Percentiles rank a stretch among this genome's conserved stretches.
Evolutionary conservation across 2,797 vertebrate genomes (phyloP).

Genomic region (Malurus leucopterus): DNA sequence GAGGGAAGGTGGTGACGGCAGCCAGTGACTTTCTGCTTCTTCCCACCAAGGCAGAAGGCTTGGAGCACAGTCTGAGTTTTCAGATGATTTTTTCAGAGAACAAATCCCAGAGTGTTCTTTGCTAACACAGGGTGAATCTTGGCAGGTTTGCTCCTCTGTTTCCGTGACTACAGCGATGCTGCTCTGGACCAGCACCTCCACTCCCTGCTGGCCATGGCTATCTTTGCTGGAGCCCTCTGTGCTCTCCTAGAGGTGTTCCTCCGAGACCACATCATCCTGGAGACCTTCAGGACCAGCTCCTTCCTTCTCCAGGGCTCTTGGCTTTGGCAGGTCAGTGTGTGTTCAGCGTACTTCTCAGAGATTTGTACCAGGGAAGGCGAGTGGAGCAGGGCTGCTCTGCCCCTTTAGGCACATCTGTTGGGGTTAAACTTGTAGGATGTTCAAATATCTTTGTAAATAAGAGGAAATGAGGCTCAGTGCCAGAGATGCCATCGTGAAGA

Average conservation of each 20-base stretch:
- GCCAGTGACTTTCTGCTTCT: neutral
- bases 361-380: accelerated
- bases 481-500: neutral
- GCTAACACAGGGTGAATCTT: neutral
- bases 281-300: constrained; percentile 77
- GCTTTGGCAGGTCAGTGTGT: constrained; percentile 87
- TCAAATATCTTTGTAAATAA: neutral
- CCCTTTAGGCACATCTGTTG: accelerated
- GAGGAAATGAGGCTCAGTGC: neutral
- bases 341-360: accelerated
- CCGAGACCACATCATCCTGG: constrained; percentile 79
- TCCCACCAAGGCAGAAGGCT: neutral
- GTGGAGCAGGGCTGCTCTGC: neutral
- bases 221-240: constrained; percentile 78
- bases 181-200: constrained; percentile 86
- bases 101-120: neutral
- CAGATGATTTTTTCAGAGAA: neutral
- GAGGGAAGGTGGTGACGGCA: neutral
- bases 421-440: neutral
- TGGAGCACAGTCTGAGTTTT: neutral
- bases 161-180: constrained; percentile 73
- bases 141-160: constrained; percentile 90
- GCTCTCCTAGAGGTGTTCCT: constrained; percentile 81
- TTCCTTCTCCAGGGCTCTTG: constrained; percentile 89
- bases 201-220: constrained; percentile 77